Evolutionary conservation across 2,797 vertebrate genomes (phyloP).

Genomic region (Spondyliosoma cantharus): DNA sequence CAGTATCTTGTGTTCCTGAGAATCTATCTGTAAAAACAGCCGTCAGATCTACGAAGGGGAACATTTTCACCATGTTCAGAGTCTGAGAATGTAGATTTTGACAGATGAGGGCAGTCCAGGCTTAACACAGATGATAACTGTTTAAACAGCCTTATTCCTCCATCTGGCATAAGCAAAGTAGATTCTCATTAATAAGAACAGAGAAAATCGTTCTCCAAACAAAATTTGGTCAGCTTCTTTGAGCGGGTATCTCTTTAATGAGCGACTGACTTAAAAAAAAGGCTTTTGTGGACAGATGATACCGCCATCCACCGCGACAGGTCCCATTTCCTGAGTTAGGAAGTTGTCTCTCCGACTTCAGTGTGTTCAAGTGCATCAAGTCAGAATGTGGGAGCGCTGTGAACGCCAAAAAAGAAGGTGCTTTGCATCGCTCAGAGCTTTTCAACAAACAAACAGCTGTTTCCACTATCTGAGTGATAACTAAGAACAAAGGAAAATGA

Average conservation of each 20-base stretch:
- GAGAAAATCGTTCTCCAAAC: slow-evolving; percentile 1
- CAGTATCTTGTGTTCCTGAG: not conserved
- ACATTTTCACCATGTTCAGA: not conserved
- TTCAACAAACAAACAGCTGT: too few species aligned
- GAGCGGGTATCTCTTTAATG: not conserved
- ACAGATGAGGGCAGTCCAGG: not conserved
- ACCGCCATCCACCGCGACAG: too few species aligned
- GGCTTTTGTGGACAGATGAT: too few species aligned
- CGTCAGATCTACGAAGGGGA: slow-evolving; percentile 1
- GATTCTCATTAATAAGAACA: slow-evolving; percentile 14
- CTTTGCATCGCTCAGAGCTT: too few species aligned
- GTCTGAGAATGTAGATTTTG: slow-evolving; percentile 3
- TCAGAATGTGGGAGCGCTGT: too few species aligned
- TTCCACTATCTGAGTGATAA: too few species aligned
- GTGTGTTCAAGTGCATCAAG: too few species aligned
- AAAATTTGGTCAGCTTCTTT: slow-evolving; percentile 12
- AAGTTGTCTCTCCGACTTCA: too few species aligned
- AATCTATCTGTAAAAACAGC: slow-evolving; percentile 20
- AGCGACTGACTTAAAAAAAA: not conserved
- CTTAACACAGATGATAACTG: not conserved
- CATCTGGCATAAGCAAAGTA: slow-evolving; percentile 13
- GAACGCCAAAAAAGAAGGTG: too few species aligned
- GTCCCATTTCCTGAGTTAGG: too few species aligned
- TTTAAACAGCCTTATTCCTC: not conserved
- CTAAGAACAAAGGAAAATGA: too few species aligned